Percentiles rank a stretch among this genome's conserved stretches.
Conservation (phyloP, 2,113 vertebrate genomes). For the Donacobius atricapilla region DNA sequence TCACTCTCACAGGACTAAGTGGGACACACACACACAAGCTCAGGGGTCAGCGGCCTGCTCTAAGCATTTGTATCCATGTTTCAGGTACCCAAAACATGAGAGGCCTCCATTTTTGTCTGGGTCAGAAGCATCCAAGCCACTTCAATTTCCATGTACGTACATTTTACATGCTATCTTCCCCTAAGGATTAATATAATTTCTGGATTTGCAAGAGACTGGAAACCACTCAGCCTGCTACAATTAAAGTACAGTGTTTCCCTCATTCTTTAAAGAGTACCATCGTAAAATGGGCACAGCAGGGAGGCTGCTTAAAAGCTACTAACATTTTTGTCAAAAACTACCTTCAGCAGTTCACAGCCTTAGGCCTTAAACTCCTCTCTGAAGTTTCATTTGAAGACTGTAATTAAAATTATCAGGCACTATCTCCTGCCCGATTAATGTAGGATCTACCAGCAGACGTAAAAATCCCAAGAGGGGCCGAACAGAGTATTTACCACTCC, state of each 20-base stretch:
- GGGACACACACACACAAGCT: neutral
- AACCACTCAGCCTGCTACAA: neutral
- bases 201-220: neutral
- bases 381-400: neutral
- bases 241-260: neutral
- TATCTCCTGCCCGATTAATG: neutral
- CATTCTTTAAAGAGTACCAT: neutral
- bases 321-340: neutral
- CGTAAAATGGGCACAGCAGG: neutral
- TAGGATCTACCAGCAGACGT: neutral
- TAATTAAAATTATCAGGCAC: neutral
- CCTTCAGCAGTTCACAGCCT: neutral
- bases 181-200: neutral
- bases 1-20: neutral
- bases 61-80: fast-evolving
- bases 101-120: fast-evolving
- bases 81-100: neutral
- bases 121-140: neutral
- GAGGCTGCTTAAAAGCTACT: neutral
- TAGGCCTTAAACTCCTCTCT: neutral
- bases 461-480: neutral
- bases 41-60: neutral
- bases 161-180: neutral
- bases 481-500: neutral
- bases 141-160: neutral